These are phyloP conservation scores for Philaenus spumarius DNA, from an alignment of 1,140 invertebrate genomes.

Conservation along the genomic window DNA sequence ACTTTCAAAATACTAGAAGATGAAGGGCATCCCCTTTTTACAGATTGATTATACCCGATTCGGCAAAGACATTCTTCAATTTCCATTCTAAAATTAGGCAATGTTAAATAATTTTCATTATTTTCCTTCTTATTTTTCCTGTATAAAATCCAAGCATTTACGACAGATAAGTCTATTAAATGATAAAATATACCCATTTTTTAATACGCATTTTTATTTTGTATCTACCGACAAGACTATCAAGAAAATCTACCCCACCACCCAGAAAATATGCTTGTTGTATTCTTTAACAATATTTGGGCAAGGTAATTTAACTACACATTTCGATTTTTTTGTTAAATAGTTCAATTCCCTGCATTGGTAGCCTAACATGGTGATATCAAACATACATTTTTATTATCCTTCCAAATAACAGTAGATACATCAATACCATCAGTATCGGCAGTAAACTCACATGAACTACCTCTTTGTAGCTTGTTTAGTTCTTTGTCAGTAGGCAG, in stretches of 20 bases:
- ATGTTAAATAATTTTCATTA: too few species aligned
- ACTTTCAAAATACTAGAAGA: too few species aligned
- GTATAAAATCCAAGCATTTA: too few species aligned
- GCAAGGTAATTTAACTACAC: neutral
- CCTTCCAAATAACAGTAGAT: constrained; percentile 15
- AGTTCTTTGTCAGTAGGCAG: constrained; percentile 22
- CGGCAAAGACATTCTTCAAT: too few species aligned
- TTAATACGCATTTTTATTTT: too few species aligned
- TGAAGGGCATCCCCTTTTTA: too few species aligned
- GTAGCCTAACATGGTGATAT: neutral
- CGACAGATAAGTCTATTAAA: too few species aligned
- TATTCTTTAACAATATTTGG: constrained; percentile 20
- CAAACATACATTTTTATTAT: neutral
- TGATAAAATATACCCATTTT: too few species aligned
- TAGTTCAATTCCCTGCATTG: neutral
- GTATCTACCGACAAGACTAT: constrained; percentile 30
- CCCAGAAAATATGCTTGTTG: constrained; percentile 31
- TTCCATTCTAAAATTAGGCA: too few species aligned
- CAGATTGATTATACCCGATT: too few species aligned
- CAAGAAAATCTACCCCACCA: constrained; percentile 35
- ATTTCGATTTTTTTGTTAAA: constrained; percentile 13
- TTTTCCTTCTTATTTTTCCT: too few species aligned
- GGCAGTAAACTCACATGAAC: neutral
- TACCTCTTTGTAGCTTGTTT: constrained; percentile 13
- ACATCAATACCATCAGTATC: constrained; percentile 12